Evolutionary conservation across 2,888 invertebrate species (phyloP), one percentile per base, ranked within the genome.

Genomic region (Pollenia griseotomentosa): DNA sequence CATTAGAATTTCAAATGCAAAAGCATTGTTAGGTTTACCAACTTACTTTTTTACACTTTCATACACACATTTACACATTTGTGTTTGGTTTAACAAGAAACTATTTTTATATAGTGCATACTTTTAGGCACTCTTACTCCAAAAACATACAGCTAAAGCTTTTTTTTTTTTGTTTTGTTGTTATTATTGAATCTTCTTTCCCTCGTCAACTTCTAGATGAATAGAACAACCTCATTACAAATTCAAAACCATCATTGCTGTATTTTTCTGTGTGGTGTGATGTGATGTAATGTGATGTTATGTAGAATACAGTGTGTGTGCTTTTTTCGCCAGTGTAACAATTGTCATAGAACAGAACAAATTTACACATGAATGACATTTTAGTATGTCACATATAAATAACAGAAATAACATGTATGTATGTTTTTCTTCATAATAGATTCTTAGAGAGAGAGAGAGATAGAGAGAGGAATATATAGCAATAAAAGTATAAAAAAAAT

Each of bases 181-280:
- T 11, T 44, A 11, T 4, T 11, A 59, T 33, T 53, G 23, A 63
- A 19, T 44, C 44, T 79, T 40, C 33, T 73, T n/a, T 57, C 59
- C 40, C 5, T 42, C 23, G 48, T 3, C 7, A 55, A 65, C n/a
- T 42, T 33, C 19, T 44, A 65, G 53, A 70, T 14, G 48, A 71
- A 71, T 75, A 53, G 71, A 80, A 65, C 75, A 59, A 61, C 33
- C 70, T 87, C 68, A 84, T 82, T 84, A 74, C 78, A 84, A 51
- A 87, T 84, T 83, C 83, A 87, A 75, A 83, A 57, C 51, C 80
- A 71, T 63, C 55, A 51, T 59, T 78, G 71, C 53, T 82, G 55
- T 12, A 61, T 53, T 23, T 23, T 70, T 53, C 19, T 61, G 48
- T 53, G 63, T 70, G 61, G 19, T 78, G 19, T 78, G 42, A 19